Percentiles rank a stretch among this genome's conserved stretches.
These are phyloP conservation scores for Aurelia aurita complex sp. Pacific DNA, from an alignment of 30 jellyfish, hydroid and myxozoan genomes.

Conservation along the genomic window DNA sequence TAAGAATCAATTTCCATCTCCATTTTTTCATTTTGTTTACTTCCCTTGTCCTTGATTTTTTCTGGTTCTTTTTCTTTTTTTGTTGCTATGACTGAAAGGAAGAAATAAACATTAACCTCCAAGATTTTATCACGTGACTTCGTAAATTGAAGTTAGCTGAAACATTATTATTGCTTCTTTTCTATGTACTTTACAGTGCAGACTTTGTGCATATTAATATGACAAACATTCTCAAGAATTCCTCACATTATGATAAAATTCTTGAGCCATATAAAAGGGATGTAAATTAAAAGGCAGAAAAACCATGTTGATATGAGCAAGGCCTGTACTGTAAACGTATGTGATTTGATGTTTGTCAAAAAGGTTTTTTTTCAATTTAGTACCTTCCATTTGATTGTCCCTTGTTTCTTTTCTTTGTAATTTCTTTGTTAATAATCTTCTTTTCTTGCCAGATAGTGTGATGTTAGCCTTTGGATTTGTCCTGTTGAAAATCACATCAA, in stretches of 20 bases:
- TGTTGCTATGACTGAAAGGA: neutral
- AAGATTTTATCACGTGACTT: too few species aligned
- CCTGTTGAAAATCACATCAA: slow-evolving; percentile 1
- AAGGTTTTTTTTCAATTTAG: neutral
- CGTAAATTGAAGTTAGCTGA: too few species aligned
- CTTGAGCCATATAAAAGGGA: too few species aligned
- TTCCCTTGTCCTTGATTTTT: neutral
- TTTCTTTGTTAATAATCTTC: slow-evolving; percentile 36
- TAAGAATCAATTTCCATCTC: slow-evolving; percentile 45
- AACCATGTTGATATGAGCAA: too few species aligned
- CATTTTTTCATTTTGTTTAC: slow-evolving; percentile 10
- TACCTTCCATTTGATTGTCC: slow-evolving; percentile 54
- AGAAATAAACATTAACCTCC: neutral
- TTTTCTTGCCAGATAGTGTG: slow-evolving; percentile 47
- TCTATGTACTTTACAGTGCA: too few species aligned
- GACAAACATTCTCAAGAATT: too few species aligned
- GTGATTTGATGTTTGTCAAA: too few species aligned
- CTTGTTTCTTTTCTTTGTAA: slow-evolving; percentile 21
- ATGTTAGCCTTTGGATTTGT: slow-evolving; percentile 66
- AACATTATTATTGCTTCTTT: too few species aligned
- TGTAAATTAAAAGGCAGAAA: too few species aligned
- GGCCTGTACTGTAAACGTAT: too few species aligned
- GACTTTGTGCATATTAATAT: too few species aligned
- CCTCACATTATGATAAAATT: too few species aligned
- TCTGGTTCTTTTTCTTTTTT: neutral